Conservation (phyloP, 1,140 invertebrate species). For the Ectropis grisescens region DNA sequence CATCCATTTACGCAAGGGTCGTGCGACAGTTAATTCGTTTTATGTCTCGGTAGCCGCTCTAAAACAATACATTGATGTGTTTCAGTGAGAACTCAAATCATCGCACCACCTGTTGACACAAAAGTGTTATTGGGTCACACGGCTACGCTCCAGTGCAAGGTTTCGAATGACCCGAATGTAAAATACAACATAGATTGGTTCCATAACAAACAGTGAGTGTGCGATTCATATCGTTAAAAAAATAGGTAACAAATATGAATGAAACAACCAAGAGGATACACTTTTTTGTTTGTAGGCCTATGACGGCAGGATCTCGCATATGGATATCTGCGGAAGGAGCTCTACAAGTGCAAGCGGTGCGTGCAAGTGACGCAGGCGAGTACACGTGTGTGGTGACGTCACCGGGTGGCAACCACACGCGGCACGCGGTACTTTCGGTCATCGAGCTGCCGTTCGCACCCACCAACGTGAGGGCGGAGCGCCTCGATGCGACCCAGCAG, state of each 20-base stretch:
- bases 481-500: constrained; percentile 73
- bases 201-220: constrained; percentile 83
- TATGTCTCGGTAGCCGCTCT: no score
- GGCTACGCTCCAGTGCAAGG: constrained; percentile 92
- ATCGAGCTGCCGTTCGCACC: constrained; percentile 96
- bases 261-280: no score
- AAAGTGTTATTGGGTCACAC: constrained; percentile 90
- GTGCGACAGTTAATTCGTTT: no score
- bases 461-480: constrained; percentile 83
- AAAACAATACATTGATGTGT: no score
- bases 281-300: constrained; percentile 61
- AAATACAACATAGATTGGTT: constrained; percentile 93
- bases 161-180: constrained; percentile 93
- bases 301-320: constrained; percentile 78
- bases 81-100: constrained; percentile 91
- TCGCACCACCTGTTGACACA: constrained; percentile 91
- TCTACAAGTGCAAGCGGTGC: constrained; percentile 83
- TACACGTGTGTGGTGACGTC: constrained; percentile 89
- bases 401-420: constrained; percentile 91
- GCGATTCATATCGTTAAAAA: no score
- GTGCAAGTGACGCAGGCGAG: constrained; percentile 85
- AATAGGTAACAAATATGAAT: no score
- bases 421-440: constrained; percentile 86
- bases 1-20: no score
- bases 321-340: constrained; percentile 82